Base-by-base conservation (phyloP, 2,797 vertebrate species). In the Knipowitschia caucasica region DNA sequence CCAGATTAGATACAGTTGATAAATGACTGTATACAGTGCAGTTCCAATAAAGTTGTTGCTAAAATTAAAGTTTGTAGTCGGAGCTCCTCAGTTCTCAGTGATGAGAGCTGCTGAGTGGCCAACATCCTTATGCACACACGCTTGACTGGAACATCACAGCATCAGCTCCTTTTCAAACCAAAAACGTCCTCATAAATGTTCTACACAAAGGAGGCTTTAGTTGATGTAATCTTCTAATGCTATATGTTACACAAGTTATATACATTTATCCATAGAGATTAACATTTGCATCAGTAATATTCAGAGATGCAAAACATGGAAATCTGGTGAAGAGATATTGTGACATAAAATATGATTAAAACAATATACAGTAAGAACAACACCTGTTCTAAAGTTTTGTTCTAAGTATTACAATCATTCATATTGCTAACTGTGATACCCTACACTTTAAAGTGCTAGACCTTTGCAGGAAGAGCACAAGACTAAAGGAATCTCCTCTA, bases 111-210 rank as follows among this genome's bases (percentile, higher is more conserved):
- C 75, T 62, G 63, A 63, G 64, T 56, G 52, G 58, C 71, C 77
- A 76, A 68, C 39, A 70, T 80, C 71, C 79, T 81, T 79, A 75
- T 69, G 59, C 50, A 54, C 38, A n/a, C 20, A 42, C 54, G 39
- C 38, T 49, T 3, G 23, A 44, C 63, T 40, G 29, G 59, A 58
- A 69, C 61, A 68, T 62, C 55, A 55, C 70, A 53, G 64, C 69
- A 73, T 77, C 79, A 72, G 81, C 67, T 69, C 30, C 54, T 67
- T 44, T 43, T 17, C 8, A 31, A 64, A 78, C 80, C 80, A 84
- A 80, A 79, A 84, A n/a, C 69, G 68, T 52, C 50, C 53, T 64
- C 63, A 73, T 78, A 71, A 75, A 65, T 46, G 46, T 64, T 54
- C 21, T 35, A 0, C 6, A 12, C 5, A 60, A 62, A 59, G 24